Evolutionary conservation across 2,113 vertebrate species (phyloP).

Genomic region (Trinectes maculatus): DNA sequence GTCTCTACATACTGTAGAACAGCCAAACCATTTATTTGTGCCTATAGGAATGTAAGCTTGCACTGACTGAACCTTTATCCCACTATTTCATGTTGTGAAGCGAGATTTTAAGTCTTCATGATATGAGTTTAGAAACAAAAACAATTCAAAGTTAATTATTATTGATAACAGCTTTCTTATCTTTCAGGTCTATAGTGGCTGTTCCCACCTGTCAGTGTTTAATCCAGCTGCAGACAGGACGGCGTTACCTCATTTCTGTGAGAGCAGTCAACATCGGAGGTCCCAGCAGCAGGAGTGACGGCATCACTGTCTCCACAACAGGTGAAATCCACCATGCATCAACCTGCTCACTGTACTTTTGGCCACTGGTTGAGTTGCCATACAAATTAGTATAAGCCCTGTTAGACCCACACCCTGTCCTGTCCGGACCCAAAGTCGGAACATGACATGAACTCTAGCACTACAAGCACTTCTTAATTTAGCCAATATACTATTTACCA

Average conservation of each 20-base stretch:
- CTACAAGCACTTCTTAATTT: too few species aligned
- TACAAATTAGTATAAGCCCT: too few species aligned
- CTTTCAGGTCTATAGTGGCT: constrained; percentile 88
- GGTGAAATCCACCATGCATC: constrained; percentile 75
- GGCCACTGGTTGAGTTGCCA: too few species aligned
- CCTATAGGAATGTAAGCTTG: too few species aligned
- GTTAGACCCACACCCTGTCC: too few species aligned
- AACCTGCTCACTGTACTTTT: too few species aligned
- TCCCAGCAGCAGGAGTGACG: constrained; percentile 85
- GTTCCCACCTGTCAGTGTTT: constrained; percentile 92
- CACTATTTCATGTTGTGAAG: too few species aligned
- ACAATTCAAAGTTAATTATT: neutral
- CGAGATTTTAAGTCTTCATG: neutral
- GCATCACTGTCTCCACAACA: constrained; percentile 83
- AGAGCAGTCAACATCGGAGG: constrained; percentile 92
- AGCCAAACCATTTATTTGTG: neutral
- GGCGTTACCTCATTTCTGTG: constrained; percentile 84
- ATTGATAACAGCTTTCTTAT: constrained; percentile 7
- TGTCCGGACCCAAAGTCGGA: too few species aligned
- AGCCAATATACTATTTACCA: too few species aligned
- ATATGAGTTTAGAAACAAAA: neutral
- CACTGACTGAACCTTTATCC: too few species aligned
- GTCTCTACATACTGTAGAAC: constrained; percentile 10
- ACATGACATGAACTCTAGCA: too few species aligned
- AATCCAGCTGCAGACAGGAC: constrained; percentile 87